A percentile compares a stretch with the other conserved stretches of the same genome.
phyloP scores from a whole-genome alignment of 2,797 vertebrate species.

The Hozukius guyotensis region DNA sequence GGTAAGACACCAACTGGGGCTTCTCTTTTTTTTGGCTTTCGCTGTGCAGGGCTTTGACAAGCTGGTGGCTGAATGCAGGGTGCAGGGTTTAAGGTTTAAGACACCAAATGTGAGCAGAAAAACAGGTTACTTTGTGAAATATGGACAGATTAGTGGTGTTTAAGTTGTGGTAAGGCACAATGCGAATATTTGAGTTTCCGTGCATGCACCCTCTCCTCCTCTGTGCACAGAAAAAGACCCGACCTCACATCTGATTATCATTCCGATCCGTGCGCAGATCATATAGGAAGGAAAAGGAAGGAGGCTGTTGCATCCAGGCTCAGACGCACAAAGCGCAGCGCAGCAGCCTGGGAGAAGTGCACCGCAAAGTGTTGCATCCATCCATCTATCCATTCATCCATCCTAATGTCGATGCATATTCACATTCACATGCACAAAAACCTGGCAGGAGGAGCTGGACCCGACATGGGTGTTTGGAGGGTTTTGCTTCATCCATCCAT shows the following conservation, averaged over 20 bases:
- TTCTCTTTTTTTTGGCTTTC: background rate
- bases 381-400: background rate
- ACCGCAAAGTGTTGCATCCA: constrained; percentile 61
- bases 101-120: background rate
- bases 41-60: constrained; percentile 28
- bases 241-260: constrained; percentile 30
- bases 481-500: constrained; percentile 33
- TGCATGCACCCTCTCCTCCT: background rate
- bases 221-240: background rate
- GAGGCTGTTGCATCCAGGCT: constrained; percentile 61
- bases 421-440: constrained; percentile 19
- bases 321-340: constrained; percentile 42
- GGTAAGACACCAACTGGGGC: constrained; percentile 84
- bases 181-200: constrained; percentile 2
- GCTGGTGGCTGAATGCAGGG: constrained; percentile 9
- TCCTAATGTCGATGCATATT: constrained; percentile 4
- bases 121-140: background rate
- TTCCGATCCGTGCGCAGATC: constrained; percentile 29
- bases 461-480: constrained; percentile 67
- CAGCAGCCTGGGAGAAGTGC: constrained; percentile 41
- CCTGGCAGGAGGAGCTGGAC: constrained; percentile 41
- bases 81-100: background rate
- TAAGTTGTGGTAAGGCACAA: constrained; percentile 16
- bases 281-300: background rate
- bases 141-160: background rate